Percentiles rank a stretch among this genome's conserved stretches.
phyloP scores from a whole-genome alignment of 2,113 vertebrate genomes.

The Calypte anna region DNA sequence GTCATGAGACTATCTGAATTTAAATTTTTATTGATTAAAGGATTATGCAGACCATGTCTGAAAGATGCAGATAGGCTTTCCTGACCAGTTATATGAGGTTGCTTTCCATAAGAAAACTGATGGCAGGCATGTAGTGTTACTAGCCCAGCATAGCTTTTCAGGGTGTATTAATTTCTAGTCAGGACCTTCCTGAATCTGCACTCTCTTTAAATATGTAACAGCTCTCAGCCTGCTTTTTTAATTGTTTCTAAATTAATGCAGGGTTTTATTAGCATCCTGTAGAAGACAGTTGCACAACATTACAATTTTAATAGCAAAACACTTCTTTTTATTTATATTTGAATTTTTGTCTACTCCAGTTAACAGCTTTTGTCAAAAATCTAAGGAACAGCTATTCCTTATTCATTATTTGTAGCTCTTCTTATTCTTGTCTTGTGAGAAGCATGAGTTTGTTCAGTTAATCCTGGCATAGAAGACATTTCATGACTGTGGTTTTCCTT shows the following conservation, averaged over 20 bases:
- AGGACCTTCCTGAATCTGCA: neutral
- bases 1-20: neutral
- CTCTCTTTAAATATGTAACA: neutral
- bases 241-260: neutral
- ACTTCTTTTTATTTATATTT: neutral
- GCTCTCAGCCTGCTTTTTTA: neutral
- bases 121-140: neutral
- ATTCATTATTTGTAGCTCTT: neutral
- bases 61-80: neutral
- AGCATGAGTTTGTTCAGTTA: neutral
- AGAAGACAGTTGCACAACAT: neutral
- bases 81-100: neutral
- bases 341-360: neutral
- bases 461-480: neutral
- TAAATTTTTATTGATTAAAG: neutral
- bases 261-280: neutral
- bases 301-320: rapidly evolving
- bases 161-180: neutral
- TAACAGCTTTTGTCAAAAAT: neutral
- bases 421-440: neutral
- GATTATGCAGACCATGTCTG: neutral
- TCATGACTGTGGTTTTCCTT: neutral
- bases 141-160: neutral
- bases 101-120: neutral
- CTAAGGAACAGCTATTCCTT: neutral